Base-by-base conservation (phyloP, 1,140 invertebrate species). In the Atta cephalotes region DNA sequence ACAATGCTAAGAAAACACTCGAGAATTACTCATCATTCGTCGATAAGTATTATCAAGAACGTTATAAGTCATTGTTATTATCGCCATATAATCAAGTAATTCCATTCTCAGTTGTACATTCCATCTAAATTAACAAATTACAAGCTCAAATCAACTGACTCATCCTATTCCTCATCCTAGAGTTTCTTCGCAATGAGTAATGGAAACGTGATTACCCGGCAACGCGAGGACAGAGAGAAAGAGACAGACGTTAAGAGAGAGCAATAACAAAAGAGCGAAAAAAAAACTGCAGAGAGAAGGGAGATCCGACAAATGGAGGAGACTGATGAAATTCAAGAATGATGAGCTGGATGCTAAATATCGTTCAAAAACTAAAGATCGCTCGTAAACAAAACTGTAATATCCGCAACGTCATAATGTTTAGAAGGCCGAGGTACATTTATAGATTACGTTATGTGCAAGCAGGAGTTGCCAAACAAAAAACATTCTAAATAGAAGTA, bases 111-210 rank as follows among this genome's bases (percentile, higher is more conserved):
- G 39, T 70, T 1, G 9, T 51, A 14, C 53, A 62, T 74, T 84
- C 18, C 14, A 58, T 31, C 28, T 31, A 79, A 56, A 79, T 62
- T 51, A 39, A 49, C 21, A 63, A 63, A 51, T 74, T 84, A 35
- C 16, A 74, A 18, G 56, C 21, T 62, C 14, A 35, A 84, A 74
- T 51, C n/a, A 18, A 70, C 88, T 89, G 88, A 89, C 56, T 89
- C 88, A 89, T 87, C 66, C 25, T 70, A 58, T 68, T 77, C 53
- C 62, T 77, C 53, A 84, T 78, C 53, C 72, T 82, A 82, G 39
- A 45, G 28, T 81, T 82, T 53, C 63, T 62, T 80, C 58, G 49
- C 70, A 35, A 35, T 90, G 86, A 89, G 39, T 81, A 87, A 87
- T 35, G 18, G 53, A 31, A 62, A 60, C 25, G 6, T 49, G 25